phyloP scores from a whole-genome alignment of 2,113 vertebrate genomes.

The Lophius piscatorius region DNA sequence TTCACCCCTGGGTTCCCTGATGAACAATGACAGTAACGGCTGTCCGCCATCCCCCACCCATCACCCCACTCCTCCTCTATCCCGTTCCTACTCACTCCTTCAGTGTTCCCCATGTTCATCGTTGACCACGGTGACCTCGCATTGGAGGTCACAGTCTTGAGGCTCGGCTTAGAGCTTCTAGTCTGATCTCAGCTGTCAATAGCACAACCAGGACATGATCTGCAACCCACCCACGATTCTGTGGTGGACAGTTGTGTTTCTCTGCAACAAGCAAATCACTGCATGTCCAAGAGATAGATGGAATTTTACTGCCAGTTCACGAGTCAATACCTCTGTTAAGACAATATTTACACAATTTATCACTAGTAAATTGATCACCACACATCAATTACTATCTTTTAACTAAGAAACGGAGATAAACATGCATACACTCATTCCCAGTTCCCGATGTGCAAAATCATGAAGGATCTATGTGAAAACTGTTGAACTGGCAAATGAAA shows the following conservation, averaged over 20 bases:
- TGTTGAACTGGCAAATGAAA: conserved; percentile 54
- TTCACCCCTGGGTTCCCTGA: conserved; percentile 71
- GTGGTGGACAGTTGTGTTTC: conserved; percentile 29
- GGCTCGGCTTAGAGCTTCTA: conserved; percentile 44
- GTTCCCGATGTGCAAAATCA: conserved; percentile 64
- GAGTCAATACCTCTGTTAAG: conserved; percentile 27
- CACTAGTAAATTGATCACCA: neutral
- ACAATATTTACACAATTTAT: conserved; percentile 29
- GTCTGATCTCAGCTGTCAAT: conserved; percentile 63
- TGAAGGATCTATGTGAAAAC: conserved; percentile 11
- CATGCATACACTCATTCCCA: conserved; percentile 21
- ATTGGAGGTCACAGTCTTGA: conserved; percentile 34
- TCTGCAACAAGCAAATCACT: conserved; percentile 25
- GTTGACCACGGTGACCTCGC: conserved; percentile 62
- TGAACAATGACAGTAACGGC: conserved; percentile 71
- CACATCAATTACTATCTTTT: conserved; percentile 37
- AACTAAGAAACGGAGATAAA: neutral
- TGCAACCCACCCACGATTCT: conserved; percentile 35
- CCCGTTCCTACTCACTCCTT: conserved; percentile 13
- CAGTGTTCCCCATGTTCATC: conserved; percentile 10
- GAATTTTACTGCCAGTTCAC: neutral
- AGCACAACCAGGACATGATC: conserved; percentile 54
- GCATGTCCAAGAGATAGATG: conserved; percentile 8
- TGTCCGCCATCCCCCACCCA: conserved; percentile 50
- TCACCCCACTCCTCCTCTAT: conserved; percentile 18